These are phyloP conservation scores for Ammodytes marinus DNA, from an alignment of 2,113 vertebrate species.

Conservation along the genomic window DNA sequence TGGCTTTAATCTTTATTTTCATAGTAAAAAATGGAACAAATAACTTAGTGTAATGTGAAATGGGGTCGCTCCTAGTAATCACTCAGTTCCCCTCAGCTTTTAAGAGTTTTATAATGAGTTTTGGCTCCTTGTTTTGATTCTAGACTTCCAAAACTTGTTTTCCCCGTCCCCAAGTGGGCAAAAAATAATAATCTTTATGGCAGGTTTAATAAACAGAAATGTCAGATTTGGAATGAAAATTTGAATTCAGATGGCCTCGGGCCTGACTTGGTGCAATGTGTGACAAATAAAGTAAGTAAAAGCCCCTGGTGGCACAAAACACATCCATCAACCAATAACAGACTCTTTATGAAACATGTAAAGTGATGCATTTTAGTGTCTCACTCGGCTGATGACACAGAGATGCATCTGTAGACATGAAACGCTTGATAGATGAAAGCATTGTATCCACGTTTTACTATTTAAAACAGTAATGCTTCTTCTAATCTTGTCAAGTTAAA, in stretches of 20 bases:
- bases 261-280: neutral
- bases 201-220: conserved; percentile 8
- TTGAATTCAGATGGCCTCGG: neutral
- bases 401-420: conserved; percentile 16
- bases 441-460: neutral
- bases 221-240: conserved; percentile 4
- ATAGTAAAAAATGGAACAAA: neutral
- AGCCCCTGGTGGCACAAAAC: neutral
- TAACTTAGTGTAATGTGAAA: neutral
- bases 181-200: neutral
- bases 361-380: neutral
- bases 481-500: conserved; percentile 29
- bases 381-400: conserved; percentile 20
- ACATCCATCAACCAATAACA: conserved; percentile 20
- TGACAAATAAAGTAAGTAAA: neutral
- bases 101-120: neutral
- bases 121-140: neutral
- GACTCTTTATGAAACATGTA: conserved; percentile 2
- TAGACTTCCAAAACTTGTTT: neutral
- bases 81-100: neutral
- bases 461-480: conserved; percentile 19
- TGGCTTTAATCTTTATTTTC: neutral
- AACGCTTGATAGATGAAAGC: conserved; percentile 23
- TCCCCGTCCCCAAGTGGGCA: neutral
- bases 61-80: neutral